Base-by-base conservation (phyloP, 53 echinoderm and acorn worm species). In the Echinarachnius parma region DNA sequence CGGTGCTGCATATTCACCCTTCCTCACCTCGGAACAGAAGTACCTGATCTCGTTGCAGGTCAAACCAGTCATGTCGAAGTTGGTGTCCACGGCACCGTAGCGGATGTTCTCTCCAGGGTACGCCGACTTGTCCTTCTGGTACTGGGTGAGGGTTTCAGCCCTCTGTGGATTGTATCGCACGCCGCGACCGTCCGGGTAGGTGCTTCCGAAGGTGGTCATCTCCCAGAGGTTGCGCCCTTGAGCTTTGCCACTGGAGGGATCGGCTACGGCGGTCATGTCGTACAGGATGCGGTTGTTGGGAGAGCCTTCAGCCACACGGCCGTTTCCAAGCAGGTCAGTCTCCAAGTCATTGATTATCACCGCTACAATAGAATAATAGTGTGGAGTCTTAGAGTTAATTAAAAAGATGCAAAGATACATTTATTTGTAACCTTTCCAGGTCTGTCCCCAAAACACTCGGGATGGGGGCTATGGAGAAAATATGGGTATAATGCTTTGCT, bases 1-100 rank as follows among this genome's bases (percentile, higher is more conserved):
- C 23, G 92, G 96, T 21, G 52, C 45, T 11, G 87, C 81, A 31
- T 82, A 47, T 4, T 61, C 20, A 21, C 77, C 83, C 79, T 87
- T 87, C 30, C 75, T 75, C 33, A 87, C 60, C 50, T 90, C 86
- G n/a, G 85, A 27, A 64, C 87, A 91, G 76, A 88, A 82, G 66
- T 82, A 91, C 21, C 62, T 47, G 15, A 88, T 78, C 9, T 96
- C 77, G 29, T 69, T 47, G 53, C 96, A 96, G 22, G 82, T 76
- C 56, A 85, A 29, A 0, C 85, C 88, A 4, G 78, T 69, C 96
- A 96, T 96, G 77, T 87, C 82, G 24, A 96, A 76, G 79, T 85
- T 84, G 64, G 82, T 75, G 75, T 93, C 93, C n/a, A 89, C 84
- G 22, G 86, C 60, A 14, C 83, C 86, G 27, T 81, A 86, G 5